These are phyloP conservation scores for Galbula dea DNA, from an alignment of 2,113 vertebrate genomes.

Conservation along the genomic window DNA sequence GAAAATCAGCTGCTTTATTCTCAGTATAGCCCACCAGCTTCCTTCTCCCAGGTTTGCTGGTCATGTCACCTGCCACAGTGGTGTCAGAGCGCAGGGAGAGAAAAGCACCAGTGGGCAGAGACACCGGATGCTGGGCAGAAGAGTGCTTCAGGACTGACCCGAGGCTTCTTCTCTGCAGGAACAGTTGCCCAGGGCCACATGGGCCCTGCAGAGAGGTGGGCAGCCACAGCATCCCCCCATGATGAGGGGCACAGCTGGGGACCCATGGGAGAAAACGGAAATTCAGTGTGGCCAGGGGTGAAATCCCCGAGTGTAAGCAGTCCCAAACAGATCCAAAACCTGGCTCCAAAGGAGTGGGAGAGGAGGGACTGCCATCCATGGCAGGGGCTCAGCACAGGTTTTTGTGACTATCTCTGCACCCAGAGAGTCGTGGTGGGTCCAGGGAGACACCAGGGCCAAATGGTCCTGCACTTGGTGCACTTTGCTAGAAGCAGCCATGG, in stretches of 20 bases:
- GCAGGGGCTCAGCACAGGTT: background rate
- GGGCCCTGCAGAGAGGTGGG: fast-evolving
- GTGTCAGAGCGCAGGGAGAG: background rate
- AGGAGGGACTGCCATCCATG: background rate
- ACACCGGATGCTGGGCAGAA: background rate
- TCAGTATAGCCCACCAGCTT: background rate
- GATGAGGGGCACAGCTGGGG: fast-evolving
- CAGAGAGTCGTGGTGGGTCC: fast-evolving
- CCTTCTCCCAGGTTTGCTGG: background rate
- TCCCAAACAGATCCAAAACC: background rate
- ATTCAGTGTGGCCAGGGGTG: background rate
- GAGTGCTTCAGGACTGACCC: background rate
- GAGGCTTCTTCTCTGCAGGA: background rate
- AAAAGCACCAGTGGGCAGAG: background rate
- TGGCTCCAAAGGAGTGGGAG: background rate
- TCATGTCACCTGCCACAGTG: background rate
- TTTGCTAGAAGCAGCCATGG: fast-evolving
- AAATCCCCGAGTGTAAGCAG: background rate
- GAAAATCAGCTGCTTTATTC: background rate
- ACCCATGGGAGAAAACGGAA: background rate
- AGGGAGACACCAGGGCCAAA: too few relatives aligned
- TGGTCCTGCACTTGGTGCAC: fast-evolving
- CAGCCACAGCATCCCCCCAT: fast-evolving
- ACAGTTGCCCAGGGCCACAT: fast-evolving
- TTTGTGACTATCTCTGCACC: background rate